Evolutionary conservation across 1,140 invertebrate species (phyloP).

Genomic region (Aradophagus sp.): DNA sequence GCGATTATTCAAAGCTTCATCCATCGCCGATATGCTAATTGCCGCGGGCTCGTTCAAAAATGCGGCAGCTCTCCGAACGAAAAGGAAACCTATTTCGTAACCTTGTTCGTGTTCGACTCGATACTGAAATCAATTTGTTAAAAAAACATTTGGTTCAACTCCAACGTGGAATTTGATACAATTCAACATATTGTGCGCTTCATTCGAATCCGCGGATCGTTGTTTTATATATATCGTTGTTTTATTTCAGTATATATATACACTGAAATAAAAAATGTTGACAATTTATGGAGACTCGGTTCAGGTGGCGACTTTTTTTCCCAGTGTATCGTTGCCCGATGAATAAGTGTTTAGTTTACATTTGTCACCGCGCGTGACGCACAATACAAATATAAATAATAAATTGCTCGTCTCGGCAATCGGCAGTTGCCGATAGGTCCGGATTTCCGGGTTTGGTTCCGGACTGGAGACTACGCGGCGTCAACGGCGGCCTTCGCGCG

Average conservation of each 20-base stretch:
- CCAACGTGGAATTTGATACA: too few relatives aligned
- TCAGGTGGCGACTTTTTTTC: too few relatives aligned
- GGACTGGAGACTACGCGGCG: too few relatives aligned
- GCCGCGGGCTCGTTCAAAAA: conserved; percentile 8
- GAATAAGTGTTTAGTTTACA: conserved; percentile 49
- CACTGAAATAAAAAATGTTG: too few relatives aligned
- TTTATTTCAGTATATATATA: too few relatives aligned
- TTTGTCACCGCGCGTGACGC: conserved; percentile 48
- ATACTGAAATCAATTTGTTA: too few relatives aligned
- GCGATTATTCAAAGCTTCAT: conserved; percentile 30
- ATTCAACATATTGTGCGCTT: too few relatives aligned
- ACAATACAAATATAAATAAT: conserved; percentile 52
- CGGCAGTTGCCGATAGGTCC: conserved; percentile 48
- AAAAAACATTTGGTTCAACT: too few relatives aligned
- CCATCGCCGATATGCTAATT: conserved; percentile 43
- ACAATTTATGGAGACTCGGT: too few relatives aligned
- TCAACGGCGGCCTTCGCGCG: conserved; percentile 36
- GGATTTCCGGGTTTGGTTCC: conserved; percentile 57
- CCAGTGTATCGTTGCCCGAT: conserved; percentile 13
- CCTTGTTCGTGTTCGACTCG: too few relatives aligned
- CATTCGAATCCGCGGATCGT: background rate
- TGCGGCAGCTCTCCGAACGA: background rate
- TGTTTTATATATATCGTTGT: too few relatives aligned
- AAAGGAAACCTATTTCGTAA: conserved; percentile 21
- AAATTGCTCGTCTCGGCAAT: too few relatives aligned